Evolutionary conservation across 37 sponge, comb jelly and placozoan species (phyloP), one percentile per base, ranked within the genome.

Genomic region (Crambe crambe): DNA sequence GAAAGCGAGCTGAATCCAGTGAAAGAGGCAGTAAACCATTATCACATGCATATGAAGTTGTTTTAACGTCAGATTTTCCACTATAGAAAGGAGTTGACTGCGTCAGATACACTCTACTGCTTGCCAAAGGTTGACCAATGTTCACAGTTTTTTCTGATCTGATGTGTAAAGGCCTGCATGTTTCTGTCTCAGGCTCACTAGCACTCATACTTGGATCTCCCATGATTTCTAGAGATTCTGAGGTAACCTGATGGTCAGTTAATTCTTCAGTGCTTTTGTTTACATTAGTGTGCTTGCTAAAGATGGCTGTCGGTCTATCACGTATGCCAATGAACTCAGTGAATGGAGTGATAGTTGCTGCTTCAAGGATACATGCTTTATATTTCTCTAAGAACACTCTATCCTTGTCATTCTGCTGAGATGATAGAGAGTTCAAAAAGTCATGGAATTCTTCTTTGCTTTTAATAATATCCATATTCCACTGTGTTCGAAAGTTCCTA

Each of bases 1-100:
- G 17, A 37, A 75, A 80, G 21, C 90, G 78, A 64, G 87, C 83
- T 20, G 63, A 44, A 41, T 82, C 71, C 23, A 82, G 51, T 23
- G 91, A 42, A n/a, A 86, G 57, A 17, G 83, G 80, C 10, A 25
- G 29, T 4, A 75, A 12, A 0, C 56, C 25, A 5, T 63, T 15
- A 22, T 76, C 81, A 4, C 43, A 3, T 41, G 70, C 77, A 27
- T 31, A 38, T 43, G 60, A 30, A 9, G 22, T 15, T 26, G 25
- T 70, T 23, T 40, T 1, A 23, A 30, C 42, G 30, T 47, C 35
- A 2, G 74, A 56, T 26, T 54, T 23, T 23, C 36, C 26, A 22
- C 17, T n/a, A 64, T 74, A 26, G 21, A 74, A 42, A 0, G 57
- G 68, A 12, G n/a, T 15, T 2, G 74, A 80, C n/a, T 54, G 31